Conservation (phyloP, 2,888 invertebrate species). For the Drosophila monieri region DNA sequence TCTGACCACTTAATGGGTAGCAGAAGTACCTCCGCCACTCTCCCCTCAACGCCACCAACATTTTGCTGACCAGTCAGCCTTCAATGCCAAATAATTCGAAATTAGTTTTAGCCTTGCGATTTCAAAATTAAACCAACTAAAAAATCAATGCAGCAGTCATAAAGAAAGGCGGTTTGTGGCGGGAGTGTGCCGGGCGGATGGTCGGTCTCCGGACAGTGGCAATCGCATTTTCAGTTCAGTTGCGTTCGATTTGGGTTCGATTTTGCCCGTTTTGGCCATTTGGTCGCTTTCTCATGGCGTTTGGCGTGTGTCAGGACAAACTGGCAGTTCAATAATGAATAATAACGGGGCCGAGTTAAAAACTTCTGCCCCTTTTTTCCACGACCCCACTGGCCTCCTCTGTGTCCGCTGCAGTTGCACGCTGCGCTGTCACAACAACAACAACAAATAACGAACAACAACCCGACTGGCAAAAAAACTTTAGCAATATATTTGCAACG, state of each 20-base stretch:
- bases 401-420: constrained; percentile 47
- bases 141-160: constrained; percentile 54
- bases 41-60: constrained; percentile 5
- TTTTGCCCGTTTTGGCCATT: constrained; percentile 41
- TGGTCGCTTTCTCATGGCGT: constrained; percentile 54
- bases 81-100: constrained; percentile 74
- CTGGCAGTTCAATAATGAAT: constrained; percentile 79
- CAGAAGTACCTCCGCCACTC: neutral
- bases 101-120: constrained; percentile 74
- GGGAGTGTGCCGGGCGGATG: neutral
- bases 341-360: constrained; percentile 72
- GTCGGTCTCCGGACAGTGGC: constrained; percentile 20
- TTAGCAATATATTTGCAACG: constrained; percentile 78
- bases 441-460: constrained; percentile 45
- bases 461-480: constrained; percentile 58
- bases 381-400: constrained; percentile 9
- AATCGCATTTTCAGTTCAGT: constrained; percentile 45
- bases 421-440: constrained; percentile 70
- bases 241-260: constrained; percentile 8
- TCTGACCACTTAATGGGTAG: constrained; percentile 24
- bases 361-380: constrained; percentile 49
- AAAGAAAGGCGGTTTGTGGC: neutral
- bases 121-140: constrained; percentile 53
- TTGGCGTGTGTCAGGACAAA: constrained; percentile 72
- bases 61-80: constrained; percentile 17